Conservation (phyloP, 2,888 invertebrate genomes). For the Andrena camellia region DNA sequence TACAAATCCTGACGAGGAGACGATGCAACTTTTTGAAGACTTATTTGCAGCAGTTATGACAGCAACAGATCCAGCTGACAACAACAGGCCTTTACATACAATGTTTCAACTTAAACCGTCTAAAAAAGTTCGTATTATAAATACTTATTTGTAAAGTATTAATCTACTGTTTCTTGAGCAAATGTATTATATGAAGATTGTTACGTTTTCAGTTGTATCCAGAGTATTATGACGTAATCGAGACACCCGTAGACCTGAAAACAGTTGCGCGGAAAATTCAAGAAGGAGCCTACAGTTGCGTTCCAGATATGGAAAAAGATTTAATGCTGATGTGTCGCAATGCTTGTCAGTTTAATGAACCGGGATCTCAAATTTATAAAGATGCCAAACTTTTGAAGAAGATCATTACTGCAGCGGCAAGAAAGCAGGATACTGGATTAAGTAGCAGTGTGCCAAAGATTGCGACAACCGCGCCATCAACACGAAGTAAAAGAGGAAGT, state of each 20-base stretch:
- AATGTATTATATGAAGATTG: neutral
- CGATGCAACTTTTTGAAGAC: slow-evolving; percentile 93
- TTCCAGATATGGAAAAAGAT: slow-evolving; percentile 96
- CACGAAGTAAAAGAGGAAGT: slow-evolving; percentile 82
- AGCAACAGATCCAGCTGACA: slow-evolving; percentile 90
- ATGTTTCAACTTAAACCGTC: slow-evolving; percentile 97
- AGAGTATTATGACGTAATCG: slow-evolving; percentile 97
- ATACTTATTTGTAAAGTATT: slow-evolving; percentile 28
- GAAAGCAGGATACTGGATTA: slow-evolving; percentile 80
- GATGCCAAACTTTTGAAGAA: slow-evolving; percentile 96
- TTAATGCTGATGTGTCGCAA: slow-evolving; percentile 96
- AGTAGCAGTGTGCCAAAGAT: slow-evolving; percentile 75
- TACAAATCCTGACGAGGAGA: slow-evolving; percentile 91
- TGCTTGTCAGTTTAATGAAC: slow-evolving; percentile 98
- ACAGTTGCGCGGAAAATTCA: slow-evolving; percentile 96
- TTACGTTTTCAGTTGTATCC: slow-evolving; percentile 90
- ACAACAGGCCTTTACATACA: slow-evolving; percentile 93
- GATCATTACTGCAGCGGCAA: slow-evolving; percentile 86
- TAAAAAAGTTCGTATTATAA: slow-evolving; percentile 87
- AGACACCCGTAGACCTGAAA: slow-evolving; percentile 97
- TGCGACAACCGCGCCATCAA: slow-evolving; percentile 78
- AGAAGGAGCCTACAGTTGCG: slow-evolving; percentile 91
- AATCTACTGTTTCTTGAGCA: slow-evolving; percentile 9
- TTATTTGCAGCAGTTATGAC: slow-evolving; percentile 95
- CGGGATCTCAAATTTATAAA: slow-evolving; percentile 98